Evolutionary conservation across 1,140 invertebrate species (phyloP), one percentile per base, ranked within the genome.

Genomic region (Sycobia sp.): DNA sequence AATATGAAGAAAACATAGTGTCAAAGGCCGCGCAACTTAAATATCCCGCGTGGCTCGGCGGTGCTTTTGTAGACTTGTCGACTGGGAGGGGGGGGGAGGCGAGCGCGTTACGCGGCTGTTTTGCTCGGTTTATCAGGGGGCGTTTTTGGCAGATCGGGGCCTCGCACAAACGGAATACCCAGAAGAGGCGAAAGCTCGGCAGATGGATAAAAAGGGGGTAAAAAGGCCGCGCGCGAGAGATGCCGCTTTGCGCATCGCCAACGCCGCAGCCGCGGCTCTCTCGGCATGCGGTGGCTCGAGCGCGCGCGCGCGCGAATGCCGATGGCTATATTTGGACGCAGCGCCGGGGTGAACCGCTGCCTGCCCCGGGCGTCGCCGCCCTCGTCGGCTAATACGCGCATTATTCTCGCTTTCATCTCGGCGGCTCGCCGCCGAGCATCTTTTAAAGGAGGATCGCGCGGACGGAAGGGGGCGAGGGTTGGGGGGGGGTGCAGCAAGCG

Each of bases 331-430:
- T 55, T 55, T 32, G 44, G 51, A 8, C 16, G 34, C 39, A 10
- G 29, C 29, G 29, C 29, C n/a, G n/a, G n/a, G n/a, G n/a, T n/a
- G n/a, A n/a, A n/a, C 8, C n/a, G 46, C n/a, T 25, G 22, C 46
- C 39, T 20, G 34, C 23, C 10, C 18, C 13, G n/a, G 41, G 18
- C 3, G 22, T 14, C 10, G 32, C 14, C 16, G 29, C 43, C n/a
- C 5, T 20, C 36, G 27, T 11, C 34, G 29, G 49, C 49, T 61
- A 53, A 53, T 46, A 53, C 58, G 39, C 29, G 49, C 49, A 53
- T 53, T 61, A 54, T 62, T 56, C 13, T n/a, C 44, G 36, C 53
- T 62, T 62, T 62, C 44, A 49, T 62, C 34, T 62, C 9, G 53
- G 18, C 43, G 43, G 36, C 14, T 11, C 13, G 22, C 16, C 55